These are phyloP conservation scores for Mirza zaza DNA, from an alignment of 2,113 vertebrate genomes.

Conservation along the genomic window DNA sequence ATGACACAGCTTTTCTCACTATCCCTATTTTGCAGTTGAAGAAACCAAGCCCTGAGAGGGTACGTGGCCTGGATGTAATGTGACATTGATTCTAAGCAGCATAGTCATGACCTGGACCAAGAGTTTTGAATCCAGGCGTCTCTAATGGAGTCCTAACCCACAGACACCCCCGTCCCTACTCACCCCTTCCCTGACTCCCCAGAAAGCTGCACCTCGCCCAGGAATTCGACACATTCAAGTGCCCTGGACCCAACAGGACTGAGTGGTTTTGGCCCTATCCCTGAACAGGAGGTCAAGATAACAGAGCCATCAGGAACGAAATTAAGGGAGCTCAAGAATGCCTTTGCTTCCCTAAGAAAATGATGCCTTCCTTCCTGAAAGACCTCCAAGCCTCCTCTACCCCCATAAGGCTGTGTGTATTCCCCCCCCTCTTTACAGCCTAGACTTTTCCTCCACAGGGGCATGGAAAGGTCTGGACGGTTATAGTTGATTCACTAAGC, in stretches of 20 bases:
- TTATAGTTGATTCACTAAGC: not conserved
- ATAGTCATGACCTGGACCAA: not conserved
- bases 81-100: not conserved
- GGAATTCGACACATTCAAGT: not conserved
- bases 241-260: not conserved
- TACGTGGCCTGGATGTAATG: not conserved
- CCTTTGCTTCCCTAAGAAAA: not conserved
- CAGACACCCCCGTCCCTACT: fast-evolving
- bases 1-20: not conserved
- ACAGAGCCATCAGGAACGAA: not conserved
- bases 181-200: not conserved
- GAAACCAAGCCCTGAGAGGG: not conserved
- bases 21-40: not conserved
- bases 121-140: not conserved
- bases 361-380: not conserved
- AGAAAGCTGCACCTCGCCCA: not conserved
- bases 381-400: not conserved
- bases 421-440: not conserved
- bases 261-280: not conserved
- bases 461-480: not conserved
- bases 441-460: not conserved
- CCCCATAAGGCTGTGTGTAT: not conserved
- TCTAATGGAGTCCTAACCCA: not conserved
- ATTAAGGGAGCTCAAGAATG: not conserved
- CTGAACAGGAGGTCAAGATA: not conserved